Conservation (phyloP, 2,888 invertebrate genomes). For the Phalera bucephala region DNA sequence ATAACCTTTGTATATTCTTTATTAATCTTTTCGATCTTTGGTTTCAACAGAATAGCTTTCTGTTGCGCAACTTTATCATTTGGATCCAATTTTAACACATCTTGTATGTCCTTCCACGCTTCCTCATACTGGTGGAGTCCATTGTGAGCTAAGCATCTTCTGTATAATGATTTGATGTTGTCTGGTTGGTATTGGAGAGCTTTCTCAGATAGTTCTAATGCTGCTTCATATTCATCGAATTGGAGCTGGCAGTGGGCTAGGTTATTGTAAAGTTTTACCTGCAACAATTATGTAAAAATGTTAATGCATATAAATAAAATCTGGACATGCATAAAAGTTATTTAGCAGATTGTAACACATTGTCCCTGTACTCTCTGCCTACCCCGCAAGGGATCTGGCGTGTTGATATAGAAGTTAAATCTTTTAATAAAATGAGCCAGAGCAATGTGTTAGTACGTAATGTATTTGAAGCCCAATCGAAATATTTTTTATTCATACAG, state of each 20-base stretch:
- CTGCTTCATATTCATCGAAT: constrained; percentile 85
- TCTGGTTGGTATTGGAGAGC: constrained; percentile 89
- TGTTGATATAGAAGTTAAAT: too few relatives aligned
- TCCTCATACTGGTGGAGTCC: constrained; percentile 85
- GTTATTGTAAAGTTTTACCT: constrained; percentile 90
- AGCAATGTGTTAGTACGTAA: too few relatives aligned
- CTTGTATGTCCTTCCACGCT: constrained; percentile 84
- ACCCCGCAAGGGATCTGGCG: too few relatives aligned
- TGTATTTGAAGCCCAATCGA: too few relatives aligned
- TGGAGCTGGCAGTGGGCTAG: constrained; percentile 91
- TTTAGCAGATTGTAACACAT: too few relatives aligned
- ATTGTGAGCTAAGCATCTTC: constrained; percentile 89
- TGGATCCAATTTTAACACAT: constrained; percentile 83
- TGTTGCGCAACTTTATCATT: constrained; percentile 85
- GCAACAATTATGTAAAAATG: constrained; percentile 26
- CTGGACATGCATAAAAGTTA: too few relatives aligned
- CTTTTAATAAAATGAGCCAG: too few relatives aligned
- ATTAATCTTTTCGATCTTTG: constrained; percentile 83
- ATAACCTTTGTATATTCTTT: constrained; percentile 82
- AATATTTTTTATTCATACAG: too few relatives aligned
- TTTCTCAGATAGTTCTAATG: constrained; percentile 87
- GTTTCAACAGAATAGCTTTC: constrained; percentile 80
- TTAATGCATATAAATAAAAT: too few relatives aligned
- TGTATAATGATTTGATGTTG: constrained; percentile 94
- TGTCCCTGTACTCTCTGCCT: too few relatives aligned